phyloP scores from a whole-genome alignment of 2,888 invertebrate genomes.

The Machimus rusticus region DNA sequence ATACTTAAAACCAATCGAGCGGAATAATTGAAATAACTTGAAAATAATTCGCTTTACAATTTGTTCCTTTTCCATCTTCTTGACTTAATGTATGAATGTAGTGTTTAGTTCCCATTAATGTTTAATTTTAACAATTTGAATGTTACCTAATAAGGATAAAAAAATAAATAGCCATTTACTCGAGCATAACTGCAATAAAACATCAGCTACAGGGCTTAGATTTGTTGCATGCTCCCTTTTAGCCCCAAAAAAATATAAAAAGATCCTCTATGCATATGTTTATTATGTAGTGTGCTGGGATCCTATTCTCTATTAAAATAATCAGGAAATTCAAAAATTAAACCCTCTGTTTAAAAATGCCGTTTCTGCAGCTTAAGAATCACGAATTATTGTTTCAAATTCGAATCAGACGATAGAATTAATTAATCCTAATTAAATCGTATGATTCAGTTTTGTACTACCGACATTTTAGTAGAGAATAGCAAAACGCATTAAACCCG shows the following conservation, averaged over 20 bases:
- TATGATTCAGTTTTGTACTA: background rate
- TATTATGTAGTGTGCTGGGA: background rate
- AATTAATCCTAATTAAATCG: background rate
- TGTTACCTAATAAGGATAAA: background rate
- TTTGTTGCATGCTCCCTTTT: background rate
- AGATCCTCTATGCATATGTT: background rate
- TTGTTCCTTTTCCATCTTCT: background rate
- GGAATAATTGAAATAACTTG: background rate
- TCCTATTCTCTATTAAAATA: background rate
- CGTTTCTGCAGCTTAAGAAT: background rate
- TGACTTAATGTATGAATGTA: background rate
- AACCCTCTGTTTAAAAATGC: background rate
- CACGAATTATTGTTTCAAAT: background rate
- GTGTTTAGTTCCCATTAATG: background rate
- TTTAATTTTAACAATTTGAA: background rate
- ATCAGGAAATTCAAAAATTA: background rate
- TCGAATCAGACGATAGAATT: background rate
- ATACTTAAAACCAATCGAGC: background rate
- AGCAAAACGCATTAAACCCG: background rate
- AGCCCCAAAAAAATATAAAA: background rate
- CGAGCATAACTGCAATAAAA: background rate
- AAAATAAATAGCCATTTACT: background rate
- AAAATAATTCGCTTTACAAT: background rate
- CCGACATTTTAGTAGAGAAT: background rate
- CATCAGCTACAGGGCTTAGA: background rate